Percentiles rank a stretch among this genome's conserved stretches.
Evolutionary conservation across 1,140 invertebrate genomes (phyloP).

Genomic region (Bombus soroeensis): DNA sequence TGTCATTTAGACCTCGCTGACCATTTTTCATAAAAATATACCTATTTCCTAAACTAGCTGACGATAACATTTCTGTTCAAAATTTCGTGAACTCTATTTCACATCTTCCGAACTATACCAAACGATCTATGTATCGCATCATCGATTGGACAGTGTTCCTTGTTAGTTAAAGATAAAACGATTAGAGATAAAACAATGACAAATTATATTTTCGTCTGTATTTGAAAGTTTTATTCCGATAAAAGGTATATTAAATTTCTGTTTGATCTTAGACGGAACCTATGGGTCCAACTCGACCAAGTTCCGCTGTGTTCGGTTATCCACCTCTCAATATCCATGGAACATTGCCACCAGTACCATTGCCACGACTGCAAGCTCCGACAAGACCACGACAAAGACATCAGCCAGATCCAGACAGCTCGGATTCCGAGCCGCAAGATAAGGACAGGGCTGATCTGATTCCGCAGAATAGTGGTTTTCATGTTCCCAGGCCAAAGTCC

Average conservation of each 20-base stretch:
- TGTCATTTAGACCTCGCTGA: too few relatives aligned
- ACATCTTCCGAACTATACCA: too few relatives aligned
- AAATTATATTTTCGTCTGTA: neutral
- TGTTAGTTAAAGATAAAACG: neutral
- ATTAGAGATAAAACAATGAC: neutral
- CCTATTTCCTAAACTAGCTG: neutral
- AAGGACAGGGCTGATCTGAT: constrained; percentile 89
- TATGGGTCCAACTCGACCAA: constrained; percentile 88
- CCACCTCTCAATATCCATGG: constrained; percentile 86
- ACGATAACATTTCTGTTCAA: too few relatives aligned
- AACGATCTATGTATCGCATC: too few relatives aligned
- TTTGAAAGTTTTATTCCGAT: neutral
- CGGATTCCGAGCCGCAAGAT: constrained; percentile 85
- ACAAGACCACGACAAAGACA: constrained; percentile 75
- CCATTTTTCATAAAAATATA: neutral
- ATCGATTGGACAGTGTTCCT: neutral
- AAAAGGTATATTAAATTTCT: neutral
- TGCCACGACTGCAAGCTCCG: constrained; percentile 85
- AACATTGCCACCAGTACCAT: constrained; percentile 88
- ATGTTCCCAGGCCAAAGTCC: constrained; percentile 91
- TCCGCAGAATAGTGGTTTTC: constrained; percentile 83
- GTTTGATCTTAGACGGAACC: constrained; percentile 85
- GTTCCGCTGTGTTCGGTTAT: constrained; percentile 92
- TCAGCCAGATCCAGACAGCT: constrained; percentile 81
- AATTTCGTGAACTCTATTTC: too few relatives aligned